A percentile compares a stretch with the other conserved stretches of the same genome.
Conservation (phyloP, 2,797 vertebrate genomes). For the Knipowitschia caucasica region DNA sequence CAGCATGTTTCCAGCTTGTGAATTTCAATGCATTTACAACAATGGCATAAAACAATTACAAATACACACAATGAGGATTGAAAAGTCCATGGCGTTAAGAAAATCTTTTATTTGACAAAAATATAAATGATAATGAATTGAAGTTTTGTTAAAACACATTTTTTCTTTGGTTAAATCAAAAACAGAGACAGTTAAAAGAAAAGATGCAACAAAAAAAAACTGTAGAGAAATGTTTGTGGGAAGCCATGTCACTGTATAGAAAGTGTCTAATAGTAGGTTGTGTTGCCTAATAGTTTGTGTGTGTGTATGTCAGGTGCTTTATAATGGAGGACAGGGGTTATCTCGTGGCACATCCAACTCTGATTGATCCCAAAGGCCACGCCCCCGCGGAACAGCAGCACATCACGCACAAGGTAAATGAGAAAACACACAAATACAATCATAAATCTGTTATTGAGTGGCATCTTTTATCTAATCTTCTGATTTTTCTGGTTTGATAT, state of each 20-base stretch:
- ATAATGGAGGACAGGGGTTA: slow-evolving; percentile 99
- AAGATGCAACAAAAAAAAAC: too few species aligned
- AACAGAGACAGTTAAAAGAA: too few species aligned
- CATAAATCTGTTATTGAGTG: background rate
- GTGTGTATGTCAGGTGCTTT: slow-evolving; percentile 83
- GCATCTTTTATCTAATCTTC: background rate
- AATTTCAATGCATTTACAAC: too few species aligned
- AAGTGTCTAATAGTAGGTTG: background rate
- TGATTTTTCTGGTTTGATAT: background rate
- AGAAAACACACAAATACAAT: background rate
- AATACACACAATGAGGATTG: too few species aligned
- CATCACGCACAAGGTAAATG: slow-evolving; percentile 94
- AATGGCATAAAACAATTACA: too few species aligned
- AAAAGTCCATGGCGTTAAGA: too few species aligned
- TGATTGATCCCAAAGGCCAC: slow-evolving; percentile 97
- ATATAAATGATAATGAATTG: too few species aligned
- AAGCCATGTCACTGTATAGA: background rate
- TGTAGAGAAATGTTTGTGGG: too few species aligned
- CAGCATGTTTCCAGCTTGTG: too few species aligned
- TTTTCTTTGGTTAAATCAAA: too few species aligned
- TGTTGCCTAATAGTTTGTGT: background rate
- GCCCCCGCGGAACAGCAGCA: slow-evolving; percentile 97
- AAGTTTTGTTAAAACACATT: too few species aligned
- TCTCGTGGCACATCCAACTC: slow-evolving; percentile 94
- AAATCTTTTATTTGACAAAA: too few species aligned